A percentile compares a stretch with the other conserved stretches of the same genome.
Conservation (phyloP, 2,888 invertebrate genomes). For the Diplolepis rosae region DNA sequence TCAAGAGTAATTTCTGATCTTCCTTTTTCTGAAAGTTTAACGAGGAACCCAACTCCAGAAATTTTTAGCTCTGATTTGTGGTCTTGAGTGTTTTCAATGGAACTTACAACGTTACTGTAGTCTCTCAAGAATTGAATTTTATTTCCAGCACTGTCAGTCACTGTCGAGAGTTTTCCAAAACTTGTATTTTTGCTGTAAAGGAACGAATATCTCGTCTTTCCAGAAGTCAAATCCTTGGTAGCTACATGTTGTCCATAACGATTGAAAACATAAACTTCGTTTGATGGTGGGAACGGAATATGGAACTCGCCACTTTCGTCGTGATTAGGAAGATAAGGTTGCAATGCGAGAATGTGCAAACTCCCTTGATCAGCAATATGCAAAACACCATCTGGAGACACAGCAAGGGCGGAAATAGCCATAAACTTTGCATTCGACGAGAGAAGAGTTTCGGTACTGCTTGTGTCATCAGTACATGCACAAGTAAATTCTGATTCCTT, state of each 20-base stretch:
- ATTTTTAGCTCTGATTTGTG: constrained; percentile 94
- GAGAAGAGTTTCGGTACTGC: constrained; percentile 88
- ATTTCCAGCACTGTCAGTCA: constrained; percentile 95
- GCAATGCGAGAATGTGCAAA: constrained; percentile 87
- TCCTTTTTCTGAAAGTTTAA: constrained; percentile 91
- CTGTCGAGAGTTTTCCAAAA: constrained; percentile 93
- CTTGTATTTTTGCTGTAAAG: constrained; percentile 97
- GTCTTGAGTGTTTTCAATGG: constrained; percentile 95
- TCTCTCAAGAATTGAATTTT: constrained; percentile 93
- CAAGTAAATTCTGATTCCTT: constrained; percentile 74
- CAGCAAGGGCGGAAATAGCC: constrained; percentile 91
- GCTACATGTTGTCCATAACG: constrained; percentile 96
- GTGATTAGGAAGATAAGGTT: constrained; percentile 90
- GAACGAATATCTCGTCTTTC: constrained; percentile 94
- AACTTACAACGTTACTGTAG: constrained; percentile 93
- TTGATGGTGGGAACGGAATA: constrained; percentile 93
- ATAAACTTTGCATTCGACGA: constrained; percentile 94
- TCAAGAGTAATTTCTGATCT: constrained; percentile 91
- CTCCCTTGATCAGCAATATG: constrained; percentile 97
- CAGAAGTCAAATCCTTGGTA: constrained; percentile 96
- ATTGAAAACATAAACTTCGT: constrained; percentile 95
- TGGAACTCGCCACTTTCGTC: constrained; percentile 94
- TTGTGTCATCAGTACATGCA: constrained; percentile 80
- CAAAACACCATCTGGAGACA: constrained; percentile 96
- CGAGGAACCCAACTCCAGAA: constrained; percentile 93